phyloP scores from a whole-genome alignment of 2,797 vertebrate genomes.

The Manis javanica region DNA sequence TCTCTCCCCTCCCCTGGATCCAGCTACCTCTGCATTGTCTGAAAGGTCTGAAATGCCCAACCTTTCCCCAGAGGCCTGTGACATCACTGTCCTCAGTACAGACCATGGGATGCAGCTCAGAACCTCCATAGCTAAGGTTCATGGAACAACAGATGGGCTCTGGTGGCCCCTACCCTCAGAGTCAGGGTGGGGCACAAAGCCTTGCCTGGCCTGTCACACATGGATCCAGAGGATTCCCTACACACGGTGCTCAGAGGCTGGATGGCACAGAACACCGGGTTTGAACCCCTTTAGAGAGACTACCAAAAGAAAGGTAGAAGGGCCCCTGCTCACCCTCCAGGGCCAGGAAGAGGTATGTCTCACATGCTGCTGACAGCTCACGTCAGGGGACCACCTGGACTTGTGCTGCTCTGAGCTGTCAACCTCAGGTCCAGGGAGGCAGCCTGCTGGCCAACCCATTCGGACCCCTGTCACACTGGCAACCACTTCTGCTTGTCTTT shows the following conservation, averaged over 20 bases:
- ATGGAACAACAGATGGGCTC: not conserved
- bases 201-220: not conserved
- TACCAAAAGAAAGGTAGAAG: not conserved
- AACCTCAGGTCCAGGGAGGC: not conserved
- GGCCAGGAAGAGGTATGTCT: not conserved
- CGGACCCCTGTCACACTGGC: not conserved
- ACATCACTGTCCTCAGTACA: not conserved
- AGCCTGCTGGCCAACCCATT: not conserved
- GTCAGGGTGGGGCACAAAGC: not conserved
- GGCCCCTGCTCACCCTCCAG: not conserved
- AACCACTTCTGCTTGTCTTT: not conserved
- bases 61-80: not conserved
- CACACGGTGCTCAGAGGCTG: too few relatives aligned
- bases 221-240: not conserved
- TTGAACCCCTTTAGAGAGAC: too few relatives aligned
- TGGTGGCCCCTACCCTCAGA: not conserved
- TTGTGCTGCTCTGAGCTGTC: not conserved
- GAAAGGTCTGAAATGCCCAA: not conserved
- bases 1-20: too few relatives aligned
- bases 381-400: not conserved
- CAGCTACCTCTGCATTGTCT: not conserved
- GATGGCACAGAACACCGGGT: too few relatives aligned
- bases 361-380: not conserved
- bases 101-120: not conserved
- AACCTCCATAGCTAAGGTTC: not conserved